These are phyloP conservation scores for Diabrotica undecimpunctata DNA, from an alignment of 1,140 invertebrate species.

Conservation along the genomic window DNA sequence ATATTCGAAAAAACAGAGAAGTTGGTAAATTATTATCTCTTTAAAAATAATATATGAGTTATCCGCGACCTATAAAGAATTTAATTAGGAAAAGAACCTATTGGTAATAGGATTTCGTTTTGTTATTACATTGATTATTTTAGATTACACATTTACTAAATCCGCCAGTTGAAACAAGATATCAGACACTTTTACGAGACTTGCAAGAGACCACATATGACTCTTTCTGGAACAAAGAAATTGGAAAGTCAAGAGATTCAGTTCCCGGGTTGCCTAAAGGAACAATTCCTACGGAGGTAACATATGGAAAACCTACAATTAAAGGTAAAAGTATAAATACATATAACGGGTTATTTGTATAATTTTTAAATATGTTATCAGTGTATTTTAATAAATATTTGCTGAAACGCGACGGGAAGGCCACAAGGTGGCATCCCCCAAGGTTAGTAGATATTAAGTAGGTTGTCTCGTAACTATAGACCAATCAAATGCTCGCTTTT, in stretches of 20 bases:
- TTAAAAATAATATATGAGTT: no score
- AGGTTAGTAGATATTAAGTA: no score
- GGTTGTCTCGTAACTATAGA: no score
- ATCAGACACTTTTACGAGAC: constrained; percentile 51
- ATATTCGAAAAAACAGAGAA: no score
- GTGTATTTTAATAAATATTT: no score
- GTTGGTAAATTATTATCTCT: no score
- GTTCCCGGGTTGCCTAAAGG: constrained; percentile 51
- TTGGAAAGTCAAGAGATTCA: constrained; percentile 48
- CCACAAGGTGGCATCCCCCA: no score
- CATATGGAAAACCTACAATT: constrained; percentile 49
- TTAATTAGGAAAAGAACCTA: no score
- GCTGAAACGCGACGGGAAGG: no score
- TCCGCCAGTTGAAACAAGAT: constrained; percentile 49
- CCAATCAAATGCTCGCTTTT: no score
- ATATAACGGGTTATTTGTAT: constrained; percentile 46
- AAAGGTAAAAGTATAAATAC: constrained; percentile 40
- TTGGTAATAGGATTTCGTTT: not conserved
- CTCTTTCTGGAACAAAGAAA: constrained; percentile 52
- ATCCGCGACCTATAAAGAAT: no score
- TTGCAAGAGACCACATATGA: constrained; percentile 51
- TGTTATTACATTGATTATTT: not conserved
- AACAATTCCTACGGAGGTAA: constrained; percentile 46
- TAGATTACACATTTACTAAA: constrained; percentile 25
- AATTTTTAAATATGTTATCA: no score